These are phyloP conservation scores for Miltochrista miniata DNA, from an alignment of 2,888 invertebrate genomes.

Conservation along the genomic window DNA sequence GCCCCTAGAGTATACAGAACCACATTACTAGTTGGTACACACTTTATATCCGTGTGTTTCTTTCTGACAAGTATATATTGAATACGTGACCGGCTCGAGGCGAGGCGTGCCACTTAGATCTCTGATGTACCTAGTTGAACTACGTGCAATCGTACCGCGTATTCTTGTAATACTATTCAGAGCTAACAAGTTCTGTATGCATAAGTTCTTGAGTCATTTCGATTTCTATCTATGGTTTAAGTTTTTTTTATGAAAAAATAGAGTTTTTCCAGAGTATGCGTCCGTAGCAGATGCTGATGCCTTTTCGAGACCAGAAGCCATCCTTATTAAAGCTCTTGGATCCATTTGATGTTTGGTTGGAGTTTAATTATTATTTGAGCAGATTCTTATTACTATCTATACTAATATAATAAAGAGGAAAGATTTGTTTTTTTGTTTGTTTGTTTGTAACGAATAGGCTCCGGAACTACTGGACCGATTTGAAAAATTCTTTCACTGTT, in stretches of 20 bases:
- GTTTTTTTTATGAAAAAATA: neutral
- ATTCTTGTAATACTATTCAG: neutral
- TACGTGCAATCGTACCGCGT: neutral
- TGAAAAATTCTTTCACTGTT: too few relatives aligned
- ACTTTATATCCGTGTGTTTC: conserved; percentile 5
- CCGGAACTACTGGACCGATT: too few relatives aligned
- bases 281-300: too few relatives aligned
- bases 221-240: neutral
- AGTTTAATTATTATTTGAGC: too few relatives aligned
- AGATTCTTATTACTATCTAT: too few relatives aligned
- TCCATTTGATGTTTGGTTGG: too few relatives aligned
- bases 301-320: too few relatives aligned
- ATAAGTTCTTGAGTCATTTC: neutral
- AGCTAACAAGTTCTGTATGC: neutral
- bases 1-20: neutral
- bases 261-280: too few relatives aligned
- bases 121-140: neutral
- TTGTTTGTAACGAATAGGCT: too few relatives aligned
- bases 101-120: neutral
- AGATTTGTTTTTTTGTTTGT: too few relatives aligned
- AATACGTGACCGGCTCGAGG: conserved; percentile 14
- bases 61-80: conserved; percentile 11
- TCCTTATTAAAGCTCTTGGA: too few relatives aligned
- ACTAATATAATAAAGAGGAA: too few relatives aligned
- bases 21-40: neutral